phyloP scores from a whole-genome alignment of 1,140 invertebrate species.

The Diachasma alloeum region DNA sequence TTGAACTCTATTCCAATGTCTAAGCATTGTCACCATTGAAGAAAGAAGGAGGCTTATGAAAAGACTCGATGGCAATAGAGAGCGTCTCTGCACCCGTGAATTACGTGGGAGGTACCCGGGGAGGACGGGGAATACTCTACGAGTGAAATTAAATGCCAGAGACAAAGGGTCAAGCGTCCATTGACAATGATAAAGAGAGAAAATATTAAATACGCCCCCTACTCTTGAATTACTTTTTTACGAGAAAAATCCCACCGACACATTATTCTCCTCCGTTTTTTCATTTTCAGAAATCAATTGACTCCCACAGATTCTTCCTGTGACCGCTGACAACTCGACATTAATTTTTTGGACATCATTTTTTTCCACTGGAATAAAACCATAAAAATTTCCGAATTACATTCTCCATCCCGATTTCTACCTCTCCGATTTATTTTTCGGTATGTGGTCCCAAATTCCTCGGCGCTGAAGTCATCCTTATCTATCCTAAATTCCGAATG shows the following conservation, averaged over 20 bases:
- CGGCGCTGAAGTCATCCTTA: slow-evolving; percentile 20
- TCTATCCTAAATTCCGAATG: slow-evolving; percentile 16
- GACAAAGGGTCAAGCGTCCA: slow-evolving; percentile 66
- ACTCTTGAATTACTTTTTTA: neutral
- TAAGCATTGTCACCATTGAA: slow-evolving; percentile 30
- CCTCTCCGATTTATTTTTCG: no score
- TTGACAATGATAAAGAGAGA: slow-evolving; percentile 50
- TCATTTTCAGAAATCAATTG: neutral
- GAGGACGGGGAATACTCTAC: neutral
- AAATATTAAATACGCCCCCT: slow-evolving; percentile 57
- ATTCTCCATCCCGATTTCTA: no score
- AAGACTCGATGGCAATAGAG: slow-evolving; percentile 6
- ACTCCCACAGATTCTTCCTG: no score
- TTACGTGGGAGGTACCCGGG: slow-evolving; percentile 48
- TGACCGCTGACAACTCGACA: neutral
- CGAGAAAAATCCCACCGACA: no score
- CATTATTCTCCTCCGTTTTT: neutral
- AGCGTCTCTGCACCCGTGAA: slow-evolving; percentile 10
- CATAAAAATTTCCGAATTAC: no score
- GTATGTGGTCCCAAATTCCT: slow-evolving; percentile 1
- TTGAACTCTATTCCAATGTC: neutral
- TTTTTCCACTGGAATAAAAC: no score
- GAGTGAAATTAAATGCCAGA: slow-evolving; percentile 60
- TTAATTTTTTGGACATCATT: no score
- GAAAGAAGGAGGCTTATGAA: slow-evolving; percentile 20